These are phyloP conservation scores for Willowsia nigromaculata DNA, from an alignment of 2,888 invertebrate species.

Conservation along the genomic window DNA sequence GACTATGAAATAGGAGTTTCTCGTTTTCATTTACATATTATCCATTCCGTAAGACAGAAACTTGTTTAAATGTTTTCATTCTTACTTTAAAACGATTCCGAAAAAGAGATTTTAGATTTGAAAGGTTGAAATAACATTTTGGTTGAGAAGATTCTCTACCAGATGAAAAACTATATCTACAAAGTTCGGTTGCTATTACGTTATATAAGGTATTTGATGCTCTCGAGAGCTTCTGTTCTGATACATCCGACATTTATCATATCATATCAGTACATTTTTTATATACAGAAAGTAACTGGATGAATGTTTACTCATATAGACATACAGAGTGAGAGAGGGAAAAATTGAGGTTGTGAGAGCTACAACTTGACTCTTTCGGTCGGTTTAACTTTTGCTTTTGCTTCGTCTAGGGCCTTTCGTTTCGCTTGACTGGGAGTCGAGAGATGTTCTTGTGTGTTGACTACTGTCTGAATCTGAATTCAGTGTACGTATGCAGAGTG, in stretches of 20 bases:
- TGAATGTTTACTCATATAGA: not conserved
- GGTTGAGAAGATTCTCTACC: not conserved
- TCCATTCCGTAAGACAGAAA: not conserved
- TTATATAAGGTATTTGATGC: conserved; percentile 56
- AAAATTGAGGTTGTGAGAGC: conserved; percentile 42
- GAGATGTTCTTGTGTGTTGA: conserved; percentile 61
- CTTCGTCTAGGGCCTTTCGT: conserved; percentile 60
- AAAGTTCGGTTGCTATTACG: not conserved
- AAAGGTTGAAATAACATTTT: conserved; percentile 22
- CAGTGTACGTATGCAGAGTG: not conserved
- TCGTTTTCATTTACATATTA: conserved; percentile 28
- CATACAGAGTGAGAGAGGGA: not conserved
- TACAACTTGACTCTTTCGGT: conserved; percentile 70
- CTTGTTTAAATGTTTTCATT: not conserved
- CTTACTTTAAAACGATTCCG: not conserved
- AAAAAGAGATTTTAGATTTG: no score
- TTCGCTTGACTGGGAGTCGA: conserved; percentile 68
- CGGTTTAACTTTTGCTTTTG: conserved; percentile 65
- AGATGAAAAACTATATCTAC: not conserved
- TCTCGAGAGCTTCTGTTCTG: conserved; percentile 59
- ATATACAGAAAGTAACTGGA: not conserved
- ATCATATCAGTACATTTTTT: conserved; percentile 19
- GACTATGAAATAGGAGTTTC: conserved; percentile 45
- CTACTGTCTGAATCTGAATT: not conserved
- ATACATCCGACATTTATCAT: conserved; percentile 54